These are phyloP conservation scores for Plodia interpunctella DNA, from an alignment of 1,140 invertebrate species.

Conservation along the genomic window DNA sequence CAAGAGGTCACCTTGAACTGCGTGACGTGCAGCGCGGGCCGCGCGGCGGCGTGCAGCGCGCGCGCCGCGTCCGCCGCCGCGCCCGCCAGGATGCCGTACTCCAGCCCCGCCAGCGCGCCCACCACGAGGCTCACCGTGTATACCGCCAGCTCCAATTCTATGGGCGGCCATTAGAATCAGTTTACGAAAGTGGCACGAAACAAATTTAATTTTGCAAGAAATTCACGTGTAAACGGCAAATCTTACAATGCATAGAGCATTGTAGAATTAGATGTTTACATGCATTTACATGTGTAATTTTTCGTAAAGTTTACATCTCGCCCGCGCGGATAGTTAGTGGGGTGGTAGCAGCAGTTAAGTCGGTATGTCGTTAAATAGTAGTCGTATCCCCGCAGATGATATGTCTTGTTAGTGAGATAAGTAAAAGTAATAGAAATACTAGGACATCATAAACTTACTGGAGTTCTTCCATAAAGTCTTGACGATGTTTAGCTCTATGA, in stretches of 20 bases:
- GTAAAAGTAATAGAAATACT: neutral
- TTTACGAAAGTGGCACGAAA: neutral
- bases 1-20: constrained; percentile 33
- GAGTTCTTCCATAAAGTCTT: constrained; percentile 87
- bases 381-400: no score
- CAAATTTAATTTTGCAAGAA: no score
- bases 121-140: constrained; percentile 38
- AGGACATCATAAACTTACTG: constrained; percentile 74
- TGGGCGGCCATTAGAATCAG: no score
- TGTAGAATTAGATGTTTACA: no score
- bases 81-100: constrained; percentile 58
- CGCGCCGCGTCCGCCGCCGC: constrained; percentile 36
- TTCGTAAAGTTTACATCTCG: no score
- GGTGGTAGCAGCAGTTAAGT: no score
- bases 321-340: no score
- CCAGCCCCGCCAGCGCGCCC: constrained; percentile 44
- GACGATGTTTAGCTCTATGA: constrained; percentile 87
- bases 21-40: constrained; percentile 21
- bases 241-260: no score
- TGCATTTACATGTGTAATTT: no score
- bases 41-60: constrained; percentile 31
- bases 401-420: neutral
- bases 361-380: no score
- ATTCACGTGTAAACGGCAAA: no score
- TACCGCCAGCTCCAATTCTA: constrained; percentile 44